Conservation (phyloP, 2,113 vertebrate species). For the Scolopax mira region DNA sequence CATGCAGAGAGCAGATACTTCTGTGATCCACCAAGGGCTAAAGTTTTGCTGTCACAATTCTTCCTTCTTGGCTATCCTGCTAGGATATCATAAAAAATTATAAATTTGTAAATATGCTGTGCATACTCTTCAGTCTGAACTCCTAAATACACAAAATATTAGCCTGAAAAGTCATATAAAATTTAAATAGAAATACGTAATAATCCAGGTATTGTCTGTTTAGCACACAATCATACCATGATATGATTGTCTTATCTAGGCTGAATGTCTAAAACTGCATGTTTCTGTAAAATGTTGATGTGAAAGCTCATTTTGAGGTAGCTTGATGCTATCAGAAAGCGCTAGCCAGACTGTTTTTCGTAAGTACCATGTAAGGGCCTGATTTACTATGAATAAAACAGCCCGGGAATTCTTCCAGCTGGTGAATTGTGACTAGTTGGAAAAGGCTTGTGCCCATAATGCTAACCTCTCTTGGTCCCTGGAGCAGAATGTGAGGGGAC, state of each 20-base stretch:
- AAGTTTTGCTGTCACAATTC: not conserved
- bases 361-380: not conserved
- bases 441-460: not conserved
- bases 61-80: not conserved
- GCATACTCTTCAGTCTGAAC: not conserved
- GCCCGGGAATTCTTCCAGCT: not conserved
- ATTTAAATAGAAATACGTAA: not conserved
- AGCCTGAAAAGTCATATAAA: not conserved
- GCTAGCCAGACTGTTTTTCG: not conserved
- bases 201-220: not conserved
- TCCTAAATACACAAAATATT: not conserved
- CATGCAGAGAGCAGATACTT: not conserved
- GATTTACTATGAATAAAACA: not conserved
- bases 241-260: not conserved
- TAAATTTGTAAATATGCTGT: not conserved
- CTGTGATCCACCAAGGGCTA: not conserved
- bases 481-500: too few species aligned
- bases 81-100: not conserved
- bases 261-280: not conserved
- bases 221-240: not conserved
- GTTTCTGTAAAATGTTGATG: not conserved
- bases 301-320: not conserved
- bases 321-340: not conserved
- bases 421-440: not conserved
- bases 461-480: not conserved